Percentiles rank a stretch among this genome's conserved stretches.
Conservation (phyloP, 1,140 invertebrate genomes). For the Drosophila orena region DNA sequence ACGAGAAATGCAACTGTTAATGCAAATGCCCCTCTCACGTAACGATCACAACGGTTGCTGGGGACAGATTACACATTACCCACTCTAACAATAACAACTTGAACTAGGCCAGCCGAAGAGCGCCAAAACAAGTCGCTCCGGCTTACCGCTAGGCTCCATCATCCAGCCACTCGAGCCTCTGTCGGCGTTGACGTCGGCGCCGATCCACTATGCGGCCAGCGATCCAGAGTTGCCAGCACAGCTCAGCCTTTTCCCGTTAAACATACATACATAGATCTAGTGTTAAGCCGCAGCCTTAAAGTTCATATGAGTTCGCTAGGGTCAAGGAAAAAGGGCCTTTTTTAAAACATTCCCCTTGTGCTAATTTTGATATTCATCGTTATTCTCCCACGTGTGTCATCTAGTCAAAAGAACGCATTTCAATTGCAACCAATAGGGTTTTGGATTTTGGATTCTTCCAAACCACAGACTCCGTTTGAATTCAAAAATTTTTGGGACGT, state of each 20-base stretch:
- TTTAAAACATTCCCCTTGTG: background rate
- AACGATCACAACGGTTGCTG: slow-evolving; percentile 49
- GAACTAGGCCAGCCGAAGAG: slow-evolving; percentile 42
- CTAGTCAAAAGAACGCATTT: background rate
- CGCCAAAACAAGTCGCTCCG: slow-evolving; percentile 71
- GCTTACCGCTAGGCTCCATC: slow-evolving; percentile 62
- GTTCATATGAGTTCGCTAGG: too few species aligned
- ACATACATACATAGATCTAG: background rate
- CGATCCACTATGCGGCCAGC: background rate
- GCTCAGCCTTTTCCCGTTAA: background rate
- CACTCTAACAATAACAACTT: slow-evolving; percentile 57
- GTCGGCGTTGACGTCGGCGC: background rate
- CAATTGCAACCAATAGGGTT: too few species aligned
- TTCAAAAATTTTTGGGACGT: background rate
- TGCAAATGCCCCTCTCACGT: slow-evolving; percentile 55
- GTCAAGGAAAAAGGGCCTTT: too few species aligned
- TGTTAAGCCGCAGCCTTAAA: background rate
- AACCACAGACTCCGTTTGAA: too few species aligned
- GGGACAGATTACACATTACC: slow-evolving; percentile 57
- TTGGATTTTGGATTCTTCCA: too few species aligned
- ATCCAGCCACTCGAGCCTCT: slow-evolving; percentile 8
- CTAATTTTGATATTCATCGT: background rate
- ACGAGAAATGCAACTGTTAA: slow-evolving; percentile 83
- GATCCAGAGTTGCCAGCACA: background rate
- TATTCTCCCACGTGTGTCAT: background rate